Base-by-base conservation (phyloP, 1,140 invertebrate genomes). In the Vollenhovia emeryi region DNA sequence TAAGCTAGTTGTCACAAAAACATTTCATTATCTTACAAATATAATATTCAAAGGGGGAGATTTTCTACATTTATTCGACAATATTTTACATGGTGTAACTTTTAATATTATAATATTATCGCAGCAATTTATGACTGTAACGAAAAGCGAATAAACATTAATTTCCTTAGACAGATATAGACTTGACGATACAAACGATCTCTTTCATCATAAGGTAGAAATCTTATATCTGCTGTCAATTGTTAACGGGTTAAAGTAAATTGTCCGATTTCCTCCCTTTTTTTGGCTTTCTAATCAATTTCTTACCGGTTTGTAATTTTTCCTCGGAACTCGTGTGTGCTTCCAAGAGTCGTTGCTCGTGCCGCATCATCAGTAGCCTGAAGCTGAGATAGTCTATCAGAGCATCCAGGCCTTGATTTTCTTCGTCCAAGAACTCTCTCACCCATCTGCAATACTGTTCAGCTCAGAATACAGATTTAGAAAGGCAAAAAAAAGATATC, bases 351-450 rank as follows among this genome's bases (percentile, higher is more conserved):
- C 97, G 95, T 93, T 98, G 97, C 92, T 98, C 97, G 93, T 98
- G 97, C 86, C 97, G 96, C 97, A 99, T 98, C 97, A 98, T 99
- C 90, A 97, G 96, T 91, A 99, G 95, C 88, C 98, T 96, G 95
- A 98, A 99, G 95, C 98, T 98, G 85, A 99, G 96, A 96, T 99
- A 99, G 94, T 99, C 98, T 82, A 99, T 98, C 75, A 99, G 95
- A 55, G 99, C 98, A 94, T 99, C 98, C 74, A 99, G 95, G 4
- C 99, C 99, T 94, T 98, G 97, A 95, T 99, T 99, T 84, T 98
- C 97, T 89, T 99, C 98, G 95, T 99, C 98, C 55, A 99, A 95
- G 95, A 99, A 99, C 95, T 99, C 98, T 91, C 98, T 96, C 45
- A 99, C 99, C 99, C 99, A 99, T 95, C 98, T 99, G 93, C 40